Conservation (phyloP, 2,797 vertebrate species). For the Todus mexicanus region DNA sequence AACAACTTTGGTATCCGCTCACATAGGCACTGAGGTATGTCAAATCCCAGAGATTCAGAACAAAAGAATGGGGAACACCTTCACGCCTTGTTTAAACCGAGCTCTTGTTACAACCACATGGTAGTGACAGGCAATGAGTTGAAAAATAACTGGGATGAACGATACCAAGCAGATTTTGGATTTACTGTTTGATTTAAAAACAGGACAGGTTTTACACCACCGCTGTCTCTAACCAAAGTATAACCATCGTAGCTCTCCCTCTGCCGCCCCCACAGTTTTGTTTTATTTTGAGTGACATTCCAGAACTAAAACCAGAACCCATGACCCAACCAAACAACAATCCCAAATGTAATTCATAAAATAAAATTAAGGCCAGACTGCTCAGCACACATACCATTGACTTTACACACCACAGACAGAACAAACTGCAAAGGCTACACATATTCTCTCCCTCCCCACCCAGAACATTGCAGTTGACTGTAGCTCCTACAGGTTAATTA, state of each 20-base stretch:
- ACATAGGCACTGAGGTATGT: background rate
- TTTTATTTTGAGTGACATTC: constrained; percentile 10
- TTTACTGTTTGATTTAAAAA: background rate
- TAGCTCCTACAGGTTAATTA: background rate
- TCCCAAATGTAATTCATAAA: constrained; percentile 10
- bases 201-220: background rate
- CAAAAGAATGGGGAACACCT: constrained; percentile 18
- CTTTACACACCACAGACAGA: background rate
- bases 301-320: constrained; percentile 27
- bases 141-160: background rate
- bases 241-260: background rate
- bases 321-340: constrained; percentile 19
- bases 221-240: background rate
- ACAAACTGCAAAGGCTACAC: background rate
- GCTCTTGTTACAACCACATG: background rate
- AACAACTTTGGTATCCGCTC: background rate
- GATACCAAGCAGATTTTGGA: background rate
- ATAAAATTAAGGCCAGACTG: constrained; percentile 18
- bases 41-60: background rate
- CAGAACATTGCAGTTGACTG: background rate
- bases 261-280: background rate
- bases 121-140: background rate
- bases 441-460: rapidly evolving
- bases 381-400: background rate
- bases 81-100: background rate